Evolutionary conservation across 2,113 vertebrate genomes (phyloP), one percentile per base, ranked within the genome.

Genomic region (Pangasianodon gigas): DNA sequence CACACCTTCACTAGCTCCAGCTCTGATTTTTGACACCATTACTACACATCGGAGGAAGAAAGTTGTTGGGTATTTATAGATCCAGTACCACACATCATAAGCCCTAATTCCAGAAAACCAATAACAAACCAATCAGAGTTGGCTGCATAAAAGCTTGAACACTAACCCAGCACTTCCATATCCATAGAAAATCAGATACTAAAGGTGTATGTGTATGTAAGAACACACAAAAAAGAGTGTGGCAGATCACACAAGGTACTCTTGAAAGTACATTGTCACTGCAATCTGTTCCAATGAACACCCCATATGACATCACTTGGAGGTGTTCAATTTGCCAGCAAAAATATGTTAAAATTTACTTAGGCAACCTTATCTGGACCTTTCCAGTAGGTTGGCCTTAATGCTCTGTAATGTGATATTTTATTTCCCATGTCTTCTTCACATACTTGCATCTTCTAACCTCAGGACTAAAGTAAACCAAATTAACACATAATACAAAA

Each of bases 301-400:
- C 52, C 48, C 46, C 4, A 79, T 44, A 29, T 79, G 75, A 48
- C 44, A 26, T 79, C 44, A 29, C 44, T 11, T 79, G 11, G 10
- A 26, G 1, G 75, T 44, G 44, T 79, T 79, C 44, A 46, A 14
- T 79, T 29, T 48, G 10, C 10, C 44, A 79, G 44, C 3, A 48
- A 79, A 79, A 48, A 48, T 79, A 79, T 79, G 9, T 26, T 48
- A 24, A 75, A 44, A 75, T 46, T 7, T 24, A 41, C 19, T 21
- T 86, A 32, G 52, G 41, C 32, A 87, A 37, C 46, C 74, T 60
- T 77, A 65, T 60, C 60, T 52, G 85, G 91, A 93, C 90, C 85
- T 93, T 93, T 93, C 83, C 84, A 93, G 93, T 94, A 94, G 93
- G 94, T 90, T 93, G 90, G 92, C 93, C 93, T 92, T 93, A 94